Evolutionary conservation across 2,888 invertebrate species (phyloP), one percentile per base, ranked within the genome.

Genomic region (Ptychoptera contaminata): DNA sequence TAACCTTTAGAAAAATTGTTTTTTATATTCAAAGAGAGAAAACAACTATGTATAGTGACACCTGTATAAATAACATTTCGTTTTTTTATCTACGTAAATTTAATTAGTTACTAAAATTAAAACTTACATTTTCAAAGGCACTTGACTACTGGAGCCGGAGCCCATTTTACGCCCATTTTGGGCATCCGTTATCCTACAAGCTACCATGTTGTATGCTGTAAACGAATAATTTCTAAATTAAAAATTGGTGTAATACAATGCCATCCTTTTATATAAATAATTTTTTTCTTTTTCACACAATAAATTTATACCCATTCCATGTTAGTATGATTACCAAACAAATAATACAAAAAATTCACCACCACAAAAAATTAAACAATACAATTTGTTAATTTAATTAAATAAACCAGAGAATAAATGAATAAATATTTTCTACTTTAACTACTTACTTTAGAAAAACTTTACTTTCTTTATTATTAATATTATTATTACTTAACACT

Each of bases 181-280:
- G 61, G 87, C 79, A 71, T 92, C 91, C 58, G 90, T 88, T 67
- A 91, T 83, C 67, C 92, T 82, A 78, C 91, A 91, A 70, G 92
- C 87, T 77, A 92, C 92, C 91, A 92, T 90, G 76, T 90, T 91
- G 79, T 92, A 92, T 73, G 90, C 92, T 92, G 82, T 70, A 85
- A 84, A 69, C 77, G 76, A 69, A 76, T 76, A 64, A 76, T 76
- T 76, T 76, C 76, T 76, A 66, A 53, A 63, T 66, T 66, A 66
- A 66, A 48, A 64, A 63, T 63, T 54, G 60, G 62, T 64, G 60
- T 29, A 23, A 65, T 63, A 66, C 42, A 65, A 55, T 60, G 63
- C 65, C 64, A 54, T 65, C 64, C 65, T 60, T 60, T 59, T 50
- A 53, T 55, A 53, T 52, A 53, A 51, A 51, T 4, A 8, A 4